Evolutionary conservation across 2,797 vertebrate species (phyloP), one percentile per base, ranked within the genome.

Genomic region (Centropyge bicolor): DNA sequence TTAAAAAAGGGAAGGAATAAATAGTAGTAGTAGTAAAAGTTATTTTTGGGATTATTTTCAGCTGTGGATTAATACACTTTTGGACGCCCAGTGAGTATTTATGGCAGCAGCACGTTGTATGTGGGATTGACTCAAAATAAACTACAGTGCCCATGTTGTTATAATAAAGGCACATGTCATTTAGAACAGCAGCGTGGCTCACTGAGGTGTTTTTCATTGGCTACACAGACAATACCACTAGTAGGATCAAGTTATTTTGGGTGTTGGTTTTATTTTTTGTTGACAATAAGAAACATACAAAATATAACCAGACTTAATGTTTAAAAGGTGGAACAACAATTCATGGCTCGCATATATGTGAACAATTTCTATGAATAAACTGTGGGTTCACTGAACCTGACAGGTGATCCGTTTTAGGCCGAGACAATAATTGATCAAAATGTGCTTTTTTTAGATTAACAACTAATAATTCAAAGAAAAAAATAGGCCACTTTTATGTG

Each of bases 1-100:
- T 48, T 20, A 24, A 35, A 48, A 70, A 16, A 5, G 16, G 24
- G 57, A 45, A 46, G 36, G 11, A 67, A 5, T 45, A n/a, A 27
- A 62, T 13, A 27, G 12, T 27, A n/a, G n/a, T n/a, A n/a, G n/a
- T n/a, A n/a, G n/a, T n/a, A n/a, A n/a, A n/a, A n/a, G n/a, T 36
- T 16, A 22, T 72, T 70, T 70, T 20, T 6, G 10, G 59, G 19
- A 41, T 62, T 70, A 40, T 61, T 70, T 62, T 45, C 27, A 63
- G 41, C 19, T 22, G 14, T 55, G 66, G 51, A 70, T 64, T 72
- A 68, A 68, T 31, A 46, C 6, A 11, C 6, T 22, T 52, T 63
- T 56, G 31, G 24, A 43, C 49, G n/a, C 49, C 46, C 24, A 38
- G 14, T 57, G 45, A 68, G 40, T 66, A 60, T 54, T 78, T 71